These are phyloP conservation scores for Anthopleura xanthogrammica DNA, from an alignment of 92 coral and sea anemone genomes.

Conservation along the genomic window DNA sequence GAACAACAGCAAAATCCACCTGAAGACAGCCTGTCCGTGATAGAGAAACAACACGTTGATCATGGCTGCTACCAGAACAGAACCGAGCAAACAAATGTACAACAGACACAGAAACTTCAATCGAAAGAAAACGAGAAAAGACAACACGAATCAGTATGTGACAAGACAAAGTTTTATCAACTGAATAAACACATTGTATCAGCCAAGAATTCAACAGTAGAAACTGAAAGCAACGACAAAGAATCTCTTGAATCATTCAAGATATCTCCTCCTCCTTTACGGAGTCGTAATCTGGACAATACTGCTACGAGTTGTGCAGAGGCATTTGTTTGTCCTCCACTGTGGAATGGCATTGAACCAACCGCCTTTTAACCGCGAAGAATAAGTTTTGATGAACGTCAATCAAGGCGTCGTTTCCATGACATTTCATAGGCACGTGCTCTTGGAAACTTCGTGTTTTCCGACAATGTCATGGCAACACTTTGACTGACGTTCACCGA, in stretches of 20 bases:
- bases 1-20: background rate
- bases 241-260: slow-evolving; percentile 4
- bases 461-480: too few relatives aligned
- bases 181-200: background rate
- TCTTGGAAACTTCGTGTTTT: too few relatives aligned
- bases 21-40: background rate
- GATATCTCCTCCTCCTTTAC: slow-evolving; percentile 16
- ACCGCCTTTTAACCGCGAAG: background rate
- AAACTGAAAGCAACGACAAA: slow-evolving; percentile 10
- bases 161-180: background rate
- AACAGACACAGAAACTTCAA: background rate
- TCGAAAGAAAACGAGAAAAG: background rate
- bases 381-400: too few relatives aligned
- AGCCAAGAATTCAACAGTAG: background rate
- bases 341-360: background rate
- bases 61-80: background rate
- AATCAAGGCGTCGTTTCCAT: too few relatives aligned
- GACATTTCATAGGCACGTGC: too few relatives aligned
- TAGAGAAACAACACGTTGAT: background rate
- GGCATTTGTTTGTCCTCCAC: slow-evolving; percentile 5
- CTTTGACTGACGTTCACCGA: too few relatives aligned
- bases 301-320: background rate
- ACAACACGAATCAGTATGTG: background rate
- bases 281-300: slow-evolving; percentile 23
- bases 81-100: background rate